Conservation (phyloP, 2,113 vertebrate species). For the Tinamus guttatus region DNA sequence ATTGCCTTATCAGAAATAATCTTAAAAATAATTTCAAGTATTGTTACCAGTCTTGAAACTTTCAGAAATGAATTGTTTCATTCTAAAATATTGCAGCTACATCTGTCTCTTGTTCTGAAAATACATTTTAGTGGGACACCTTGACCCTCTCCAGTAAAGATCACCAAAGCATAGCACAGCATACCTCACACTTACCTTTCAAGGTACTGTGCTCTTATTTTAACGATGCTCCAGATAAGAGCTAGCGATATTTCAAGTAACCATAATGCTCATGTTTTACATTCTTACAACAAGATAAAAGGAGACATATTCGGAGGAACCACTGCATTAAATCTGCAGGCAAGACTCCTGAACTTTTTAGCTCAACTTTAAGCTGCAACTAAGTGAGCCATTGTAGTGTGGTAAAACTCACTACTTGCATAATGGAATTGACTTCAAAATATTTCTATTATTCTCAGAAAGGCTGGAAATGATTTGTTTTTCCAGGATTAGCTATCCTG, state of each 20-base stretch:
- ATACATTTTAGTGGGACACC: background rate
- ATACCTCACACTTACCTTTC: background rate
- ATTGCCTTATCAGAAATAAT: background rate
- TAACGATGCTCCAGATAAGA: background rate
- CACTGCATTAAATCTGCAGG: background rate
- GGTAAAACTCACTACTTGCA: background rate
- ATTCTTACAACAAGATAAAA: background rate
- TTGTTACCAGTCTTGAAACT: background rate
- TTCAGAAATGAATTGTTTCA: slow-evolving; percentile 1
- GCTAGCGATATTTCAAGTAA: background rate
- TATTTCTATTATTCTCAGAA: background rate
- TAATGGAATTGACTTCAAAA: background rate
- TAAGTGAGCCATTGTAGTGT: background rate
- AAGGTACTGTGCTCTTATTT: background rate
- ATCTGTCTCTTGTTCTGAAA: background rate
- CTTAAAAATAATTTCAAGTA: slow-evolving; percentile 11
- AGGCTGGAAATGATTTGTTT: background rate
- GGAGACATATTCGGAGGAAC: background rate
- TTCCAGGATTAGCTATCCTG: background rate
- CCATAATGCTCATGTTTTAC: background rate
- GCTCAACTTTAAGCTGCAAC: background rate
- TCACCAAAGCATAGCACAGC: background rate
- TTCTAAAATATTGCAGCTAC: background rate
- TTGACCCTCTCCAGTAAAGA: background rate
- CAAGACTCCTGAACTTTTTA: background rate